Evolutionary conservation across 2,113 vertebrate species (phyloP), one percentile per base, ranked within the genome.

Genomic region (Hippopotamus amphibius): DNA sequence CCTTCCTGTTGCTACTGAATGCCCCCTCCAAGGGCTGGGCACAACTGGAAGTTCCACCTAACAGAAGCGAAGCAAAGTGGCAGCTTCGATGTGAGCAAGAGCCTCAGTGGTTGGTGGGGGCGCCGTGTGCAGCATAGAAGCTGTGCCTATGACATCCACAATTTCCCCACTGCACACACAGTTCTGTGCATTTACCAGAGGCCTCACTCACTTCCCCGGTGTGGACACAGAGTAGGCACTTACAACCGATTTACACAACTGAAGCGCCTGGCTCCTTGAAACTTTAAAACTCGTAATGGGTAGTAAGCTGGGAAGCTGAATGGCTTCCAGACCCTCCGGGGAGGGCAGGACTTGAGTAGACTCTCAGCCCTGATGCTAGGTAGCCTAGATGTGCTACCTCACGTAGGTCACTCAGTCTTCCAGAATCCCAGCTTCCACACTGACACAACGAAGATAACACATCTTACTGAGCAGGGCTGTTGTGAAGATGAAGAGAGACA

Each of bases 91-190:
- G 12, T 1, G 7, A 61, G 68, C 28, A n/a, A 11, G 57, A 77
- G 41, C 43, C 65, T 59, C 5, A 0, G 17, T 2, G 30, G 21
- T 7, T 21, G 28, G 9, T 1, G 15, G 48, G 37, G 59, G 7
- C 19, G 7, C 4, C 0, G 0, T 1, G 43, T 0, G 7, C 9
- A n/a, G 59, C 46, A 2, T 4, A 8, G 57, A 37, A 15, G 59
- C 9, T 46, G 46, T 16, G 17, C 37, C 9, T 11, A 11, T n/a
- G 28, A 12, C 21, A 9, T 28, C 69, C 43, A 68, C 10, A 3
- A 6, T 9, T 43, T 57, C 33, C 46, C 37, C 80, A 30, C 2
- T n/a, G 50, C 11, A 21, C 9, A 28, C 7, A 6, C 10, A 7
- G 33, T 10, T 79, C 71, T 69, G 50, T 15, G 22, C 6, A 2